Percentiles rank a stretch among this genome's conserved stretches.
Evolutionary conservation across 1,140 invertebrate species (phyloP).

Genomic region (Babylonia areolata): DNA sequence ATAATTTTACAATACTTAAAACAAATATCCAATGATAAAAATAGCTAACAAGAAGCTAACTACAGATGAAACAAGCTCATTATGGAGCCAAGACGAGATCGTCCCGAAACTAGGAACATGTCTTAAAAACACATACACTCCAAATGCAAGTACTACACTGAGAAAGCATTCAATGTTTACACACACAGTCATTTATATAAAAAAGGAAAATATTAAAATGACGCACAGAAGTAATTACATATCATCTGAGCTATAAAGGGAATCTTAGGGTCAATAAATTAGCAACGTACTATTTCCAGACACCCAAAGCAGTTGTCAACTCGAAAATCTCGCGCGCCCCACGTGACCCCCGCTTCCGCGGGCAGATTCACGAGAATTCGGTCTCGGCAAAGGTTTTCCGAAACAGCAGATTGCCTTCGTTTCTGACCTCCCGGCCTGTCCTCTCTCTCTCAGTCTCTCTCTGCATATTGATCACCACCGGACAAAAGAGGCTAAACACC

Average conservation of each 20-base stretch:
- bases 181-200: too few species aligned
- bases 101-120: conserved; percentile 1
- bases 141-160: neutral
- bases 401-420: too few species aligned
- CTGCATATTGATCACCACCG: too few species aligned
- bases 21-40: neutral
- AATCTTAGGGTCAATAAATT: conserved; percentile 19
- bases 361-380: conserved; percentile 19
- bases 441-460: too few species aligned
- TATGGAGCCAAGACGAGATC: neutral
- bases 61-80: neutral
- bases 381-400: neutral
- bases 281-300: conserved; percentile 32
- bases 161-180: neutral
- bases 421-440: too few species aligned
- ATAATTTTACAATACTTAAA: neutral
- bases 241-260: neutral
- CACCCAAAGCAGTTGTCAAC: conserved; percentile 55
- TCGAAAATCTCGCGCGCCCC: conserved; percentile 49
- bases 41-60: neutral
- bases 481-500: too few species aligned
- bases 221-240: neutral
- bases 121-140: neutral
- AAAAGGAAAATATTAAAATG: too few species aligned
- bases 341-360: conserved; percentile 38